Evolutionary conservation across 2,888 invertebrate species (phyloP).

Genomic region (Drosophila picticornis): DNA sequence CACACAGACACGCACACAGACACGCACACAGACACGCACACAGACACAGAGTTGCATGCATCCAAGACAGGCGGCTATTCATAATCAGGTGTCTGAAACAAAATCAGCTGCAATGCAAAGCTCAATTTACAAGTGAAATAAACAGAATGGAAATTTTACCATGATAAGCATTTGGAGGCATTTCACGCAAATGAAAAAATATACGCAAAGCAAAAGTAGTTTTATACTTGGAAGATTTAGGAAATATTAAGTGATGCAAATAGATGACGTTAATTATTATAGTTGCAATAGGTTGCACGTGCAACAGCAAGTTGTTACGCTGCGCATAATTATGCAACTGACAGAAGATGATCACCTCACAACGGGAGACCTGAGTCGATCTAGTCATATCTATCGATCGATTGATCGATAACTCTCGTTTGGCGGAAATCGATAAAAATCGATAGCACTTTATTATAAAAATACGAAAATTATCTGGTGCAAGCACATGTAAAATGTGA

Average conservation of each 20-base stretch:
- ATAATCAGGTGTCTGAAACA: constrained; percentile 10
- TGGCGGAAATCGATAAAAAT: background rate
- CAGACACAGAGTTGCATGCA: background rate
- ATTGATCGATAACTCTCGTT: background rate
- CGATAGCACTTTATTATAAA: background rate
- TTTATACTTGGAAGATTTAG: background rate
- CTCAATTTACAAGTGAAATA: background rate
- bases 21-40: background rate
- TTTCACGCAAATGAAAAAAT: background rate
- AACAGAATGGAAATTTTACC: background rate
- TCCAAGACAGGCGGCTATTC: background rate
- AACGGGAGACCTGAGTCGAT: background rate
- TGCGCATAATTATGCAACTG: background rate
- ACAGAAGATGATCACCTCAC: background rate
- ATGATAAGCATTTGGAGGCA: background rate
- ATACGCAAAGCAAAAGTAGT: background rate
- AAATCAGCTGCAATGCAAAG: background rate
- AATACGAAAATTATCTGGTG: background rate
- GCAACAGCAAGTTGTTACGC: background rate
- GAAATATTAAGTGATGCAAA: background rate
- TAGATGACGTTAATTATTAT: background rate
- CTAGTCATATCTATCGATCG: background rate
- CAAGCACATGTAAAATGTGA: background rate
- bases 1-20: background rate
- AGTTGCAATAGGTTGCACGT: background rate